Conservation (phyloP, 2,888 invertebrate genomes). For the Eledona agricola region DNA sequence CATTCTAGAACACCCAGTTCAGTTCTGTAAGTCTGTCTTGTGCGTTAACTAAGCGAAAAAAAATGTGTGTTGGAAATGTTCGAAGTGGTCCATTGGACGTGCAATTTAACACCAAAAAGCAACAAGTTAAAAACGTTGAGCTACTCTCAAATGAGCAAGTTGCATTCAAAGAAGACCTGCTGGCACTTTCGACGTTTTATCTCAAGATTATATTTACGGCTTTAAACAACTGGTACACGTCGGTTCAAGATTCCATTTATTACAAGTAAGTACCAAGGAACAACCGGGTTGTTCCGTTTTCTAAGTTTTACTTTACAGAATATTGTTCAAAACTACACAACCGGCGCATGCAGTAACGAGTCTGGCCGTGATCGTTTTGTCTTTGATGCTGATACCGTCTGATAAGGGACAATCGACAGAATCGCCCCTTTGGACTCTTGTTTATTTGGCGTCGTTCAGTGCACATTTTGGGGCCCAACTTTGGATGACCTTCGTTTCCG, state of each 20-base stretch:
- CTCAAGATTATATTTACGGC: slow-evolving; percentile 49
- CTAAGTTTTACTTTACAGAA: slow-evolving; percentile 65
- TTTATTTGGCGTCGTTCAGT: slow-evolving; percentile 81
- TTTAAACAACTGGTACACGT: slow-evolving; percentile 43
- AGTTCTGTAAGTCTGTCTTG: neutral
- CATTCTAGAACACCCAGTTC: slow-evolving; percentile 4
- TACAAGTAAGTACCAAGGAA: slow-evolving; percentile 50
- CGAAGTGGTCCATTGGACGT: neutral
- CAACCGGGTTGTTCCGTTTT: neutral
- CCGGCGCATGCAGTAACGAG: slow-evolving; percentile 80
- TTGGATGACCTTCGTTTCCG: slow-evolving; percentile 94
- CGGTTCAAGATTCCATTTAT: slow-evolving; percentile 47
- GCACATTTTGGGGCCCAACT: slow-evolving; percentile 87
- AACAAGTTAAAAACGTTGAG: neutral
- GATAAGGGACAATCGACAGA: slow-evolving; percentile 49
- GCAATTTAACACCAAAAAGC: no score
- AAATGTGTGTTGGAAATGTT: slow-evolving; percentile 27
- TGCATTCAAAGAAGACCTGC: slow-evolving; percentile 44
- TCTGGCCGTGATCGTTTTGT: slow-evolving; percentile 67
- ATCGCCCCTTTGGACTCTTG: slow-evolving; percentile 66
- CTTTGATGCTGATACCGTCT: slow-evolving; percentile 62
- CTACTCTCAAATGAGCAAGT: neutral
- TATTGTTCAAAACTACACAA: slow-evolving; percentile 76
- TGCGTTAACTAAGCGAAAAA: neutral
- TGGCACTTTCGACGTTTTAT: slow-evolving; percentile 52